Evolutionary conservation across 2,797 vertebrate genomes (phyloP).

Genomic region (Bradypodion pumilum): DNA sequence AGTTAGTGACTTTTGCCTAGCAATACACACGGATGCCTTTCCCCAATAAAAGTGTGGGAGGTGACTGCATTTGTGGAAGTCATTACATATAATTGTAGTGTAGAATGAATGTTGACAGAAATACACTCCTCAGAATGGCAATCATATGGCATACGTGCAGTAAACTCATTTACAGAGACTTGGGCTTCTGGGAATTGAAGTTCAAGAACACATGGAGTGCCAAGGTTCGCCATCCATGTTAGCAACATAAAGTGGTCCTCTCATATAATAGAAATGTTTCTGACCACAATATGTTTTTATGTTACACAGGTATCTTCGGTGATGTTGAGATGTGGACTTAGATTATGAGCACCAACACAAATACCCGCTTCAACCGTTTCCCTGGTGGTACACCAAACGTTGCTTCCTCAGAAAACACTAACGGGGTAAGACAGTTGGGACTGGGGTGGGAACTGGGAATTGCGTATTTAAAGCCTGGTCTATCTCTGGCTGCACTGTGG

Average conservation of each 20-base stretch:
- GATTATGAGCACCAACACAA: constrained; percentile 86
- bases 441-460: background rate
- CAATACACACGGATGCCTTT: background rate
- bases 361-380: constrained; percentile 77
- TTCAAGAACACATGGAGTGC: too few relatives aligned
- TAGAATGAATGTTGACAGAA: background rate
- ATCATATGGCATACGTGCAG: accelerated
- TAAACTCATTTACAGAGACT: too few relatives aligned
- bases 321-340: constrained; percentile 70
- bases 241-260: background rate
- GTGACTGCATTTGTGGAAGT: background rate
- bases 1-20: background rate
- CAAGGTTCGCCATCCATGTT: background rate
- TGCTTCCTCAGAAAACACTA: constrained; percentile 72
- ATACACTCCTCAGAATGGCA: background rate
- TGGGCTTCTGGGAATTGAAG: too few relatives aligned
- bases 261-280: background rate
- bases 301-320: constrained; percentile 69
- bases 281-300: background rate
- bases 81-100: background rate
- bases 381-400: constrained; percentile 74
- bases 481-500: background rate
- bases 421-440: constrained; percentile 75
- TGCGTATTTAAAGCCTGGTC: background rate
- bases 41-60: background rate